phyloP scores from a whole-genome alignment of 2,113 vertebrate species.

The Psilopsiagon aurifrons region DNA sequence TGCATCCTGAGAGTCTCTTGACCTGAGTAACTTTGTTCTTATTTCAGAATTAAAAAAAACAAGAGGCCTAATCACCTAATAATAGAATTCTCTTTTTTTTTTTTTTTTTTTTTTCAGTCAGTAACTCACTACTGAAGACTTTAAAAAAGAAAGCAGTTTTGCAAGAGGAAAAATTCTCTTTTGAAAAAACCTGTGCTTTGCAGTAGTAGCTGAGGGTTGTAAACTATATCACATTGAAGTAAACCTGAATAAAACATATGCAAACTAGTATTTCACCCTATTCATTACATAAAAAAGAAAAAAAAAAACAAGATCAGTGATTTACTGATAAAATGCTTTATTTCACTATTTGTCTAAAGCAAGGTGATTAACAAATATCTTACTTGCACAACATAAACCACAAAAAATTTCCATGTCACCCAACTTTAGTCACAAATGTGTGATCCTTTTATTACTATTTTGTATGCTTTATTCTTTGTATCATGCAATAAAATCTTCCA shows the following conservation, averaged over 20 bases:
- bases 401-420: background rate
- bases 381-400: background rate
- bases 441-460: background rate
- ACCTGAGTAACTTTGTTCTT: background rate
- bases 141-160: background rate
- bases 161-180: background rate
- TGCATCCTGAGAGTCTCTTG: background rate
- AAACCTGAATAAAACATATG: background rate
- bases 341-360: background rate
- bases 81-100: background rate
- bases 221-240: background rate
- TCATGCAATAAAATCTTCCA: background rate
- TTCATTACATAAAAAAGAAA: background rate
- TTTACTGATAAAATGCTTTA: background rate
- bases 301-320: background rate
- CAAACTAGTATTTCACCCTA: background rate
- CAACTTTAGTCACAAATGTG: background rate
- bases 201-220: background rate
- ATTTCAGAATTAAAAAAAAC: background rate
- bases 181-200: background rate
- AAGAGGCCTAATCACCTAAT: background rate
- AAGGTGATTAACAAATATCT: background rate
- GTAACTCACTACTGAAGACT: background rate
- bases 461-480: background rate
- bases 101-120: background rate